Conservation (phyloP, 2,113 vertebrate species). For the Mastomys coucha region DNA sequence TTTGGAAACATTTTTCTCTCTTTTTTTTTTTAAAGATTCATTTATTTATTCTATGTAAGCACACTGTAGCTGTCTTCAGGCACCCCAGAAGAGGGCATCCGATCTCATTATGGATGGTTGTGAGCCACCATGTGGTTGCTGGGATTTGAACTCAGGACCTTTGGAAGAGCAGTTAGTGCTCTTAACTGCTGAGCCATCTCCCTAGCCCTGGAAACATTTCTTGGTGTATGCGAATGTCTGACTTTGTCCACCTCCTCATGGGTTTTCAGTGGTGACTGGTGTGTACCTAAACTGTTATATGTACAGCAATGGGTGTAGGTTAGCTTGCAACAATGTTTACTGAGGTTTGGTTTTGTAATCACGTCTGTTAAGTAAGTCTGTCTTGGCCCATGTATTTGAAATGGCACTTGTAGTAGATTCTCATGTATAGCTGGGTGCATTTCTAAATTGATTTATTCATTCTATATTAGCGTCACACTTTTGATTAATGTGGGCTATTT, state of each 20-base stretch:
- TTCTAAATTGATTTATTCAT: background rate
- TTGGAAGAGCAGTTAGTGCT: too few relatives aligned
- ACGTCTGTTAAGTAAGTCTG: background rate
- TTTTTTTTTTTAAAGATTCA: too few relatives aligned
- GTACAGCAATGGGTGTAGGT: background rate
- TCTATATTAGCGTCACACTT: background rate
- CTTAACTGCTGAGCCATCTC: too few relatives aligned
- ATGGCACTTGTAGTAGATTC: background rate
- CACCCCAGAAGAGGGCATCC: too few relatives aligned
- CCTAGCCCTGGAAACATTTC: background rate
- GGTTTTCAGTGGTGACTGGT: background rate
- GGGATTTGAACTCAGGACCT: too few relatives aligned
- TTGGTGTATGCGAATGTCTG: background rate
- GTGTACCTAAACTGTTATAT: background rate
- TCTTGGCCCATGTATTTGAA: background rate
- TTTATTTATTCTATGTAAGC: too few relatives aligned
- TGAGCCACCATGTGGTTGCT: too few relatives aligned
- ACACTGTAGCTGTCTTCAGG: too few relatives aligned
- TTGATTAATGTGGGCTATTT: background rate
- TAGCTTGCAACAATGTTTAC: background rate
- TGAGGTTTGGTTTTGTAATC: background rate
- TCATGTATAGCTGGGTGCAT: background rate
- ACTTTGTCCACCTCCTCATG: background rate
- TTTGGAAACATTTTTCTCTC: background rate
- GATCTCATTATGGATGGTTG: too few relatives aligned